phyloP scores from a whole-genome alignment of 2,888 invertebrate species.

The Cecidostiba fungosa region DNA sequence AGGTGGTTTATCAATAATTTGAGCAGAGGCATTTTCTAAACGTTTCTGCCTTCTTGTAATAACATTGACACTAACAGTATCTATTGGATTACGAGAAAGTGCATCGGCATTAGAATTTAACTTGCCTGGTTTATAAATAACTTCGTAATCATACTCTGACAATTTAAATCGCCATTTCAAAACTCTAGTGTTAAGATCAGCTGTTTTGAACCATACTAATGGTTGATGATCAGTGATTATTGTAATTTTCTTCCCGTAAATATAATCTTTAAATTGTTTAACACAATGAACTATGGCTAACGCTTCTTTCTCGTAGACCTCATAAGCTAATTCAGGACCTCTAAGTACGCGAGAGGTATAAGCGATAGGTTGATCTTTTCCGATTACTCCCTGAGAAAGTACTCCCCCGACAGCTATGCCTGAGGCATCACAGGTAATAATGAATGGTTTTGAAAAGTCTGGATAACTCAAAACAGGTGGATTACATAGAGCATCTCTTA shows the following conservation, averaged over 20 bases:
- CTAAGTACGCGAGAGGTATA: neutral
- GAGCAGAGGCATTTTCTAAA: neutral
- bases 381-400: constrained; percentile 44
- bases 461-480: neutral
- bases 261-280: neutral
- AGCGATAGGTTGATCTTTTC: neutral
- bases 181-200: neutral
- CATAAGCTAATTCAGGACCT: neutral
- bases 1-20: too few relatives aligned
- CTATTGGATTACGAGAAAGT: constrained; percentile 57
- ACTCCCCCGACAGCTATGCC: constrained; percentile 15
- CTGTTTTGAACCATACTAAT: neutral
- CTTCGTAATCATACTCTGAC: constrained; percentile 60
- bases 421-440: neutral
- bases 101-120: constrained; percentile 59
- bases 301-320: constrained; percentile 22
- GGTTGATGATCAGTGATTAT: constrained; percentile 18
- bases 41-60: neutral
- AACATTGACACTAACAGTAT: neutral
- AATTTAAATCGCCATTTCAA: constrained; percentile 57
- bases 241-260: neutral
- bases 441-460: neutral
- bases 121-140: constrained; percentile 60
- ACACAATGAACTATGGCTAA: neutral
- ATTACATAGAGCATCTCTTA: neutral